Evolutionary conservation across 2,888 invertebrate species (phyloP), one percentile per base, ranked within the genome.

Genomic region (Pheosia gnoma): DNA sequence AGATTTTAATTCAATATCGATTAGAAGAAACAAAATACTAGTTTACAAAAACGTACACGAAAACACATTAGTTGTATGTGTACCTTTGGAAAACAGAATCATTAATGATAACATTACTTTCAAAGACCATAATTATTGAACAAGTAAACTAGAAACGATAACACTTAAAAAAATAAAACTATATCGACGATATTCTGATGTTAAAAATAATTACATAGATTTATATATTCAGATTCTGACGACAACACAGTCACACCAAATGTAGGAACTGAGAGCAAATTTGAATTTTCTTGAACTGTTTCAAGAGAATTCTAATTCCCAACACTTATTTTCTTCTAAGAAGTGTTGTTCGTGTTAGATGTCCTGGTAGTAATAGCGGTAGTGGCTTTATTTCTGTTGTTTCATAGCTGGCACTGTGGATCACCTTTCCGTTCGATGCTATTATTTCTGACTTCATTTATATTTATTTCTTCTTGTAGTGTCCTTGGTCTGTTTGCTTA

Each of bases 361-460:
- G 89, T 91, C 92, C 93, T 90, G 76, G 86, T 89, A 89, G 86
- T 80, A 69, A 85, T 91, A 90, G 89, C 37, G 66, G 13, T 91
- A 89, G 91, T 68, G 49, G 93, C 93, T 93, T 93, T 75, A 79
- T 88, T 90, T 91, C 66, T 63, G 85, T 91, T 88, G 65, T 73
- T 89, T 93, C 85, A 82, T 93, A 93, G 93, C 88, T 90, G 88
- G 93, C 93, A 93, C 93, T 91, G 89, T 79, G 86, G 86, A 88
- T 84, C 93, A 93, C 93, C 82, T 85, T 90, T 93, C 75, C 81
- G 87, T 92, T 90, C 71, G 71, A 86, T 72, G 84, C 86, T 87
- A 85, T 87, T 78, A 61, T 87, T 89, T 86, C 82, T 85, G 77
- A 77, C 69, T 83, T 83, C 84, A 71, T 84, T 87, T 82, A 74